phyloP scores from a whole-genome alignment of 2,113 vertebrate genomes.

The Rhabdomys dilectus region DNA sequence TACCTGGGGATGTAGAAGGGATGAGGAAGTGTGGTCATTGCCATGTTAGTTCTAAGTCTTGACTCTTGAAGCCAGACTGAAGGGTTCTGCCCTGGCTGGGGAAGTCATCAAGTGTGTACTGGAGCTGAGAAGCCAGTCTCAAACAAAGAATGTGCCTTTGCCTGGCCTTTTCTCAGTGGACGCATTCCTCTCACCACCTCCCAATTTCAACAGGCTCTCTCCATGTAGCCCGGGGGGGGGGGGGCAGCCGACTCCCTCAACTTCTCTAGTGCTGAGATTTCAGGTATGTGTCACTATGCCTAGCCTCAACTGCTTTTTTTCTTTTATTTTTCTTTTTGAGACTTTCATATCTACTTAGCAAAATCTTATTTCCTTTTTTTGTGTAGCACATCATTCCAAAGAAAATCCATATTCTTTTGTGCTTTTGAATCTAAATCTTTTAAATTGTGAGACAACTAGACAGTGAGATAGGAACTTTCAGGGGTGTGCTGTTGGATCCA shows the following conservation, averaged over 20 bases:
- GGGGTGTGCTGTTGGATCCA: no score
- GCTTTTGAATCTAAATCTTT: not conserved
- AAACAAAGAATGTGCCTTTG: not conserved
- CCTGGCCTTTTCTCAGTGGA: not conserved
- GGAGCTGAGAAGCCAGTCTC: not conserved
- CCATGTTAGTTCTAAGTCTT: not conserved
- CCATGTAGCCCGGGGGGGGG: not conserved
- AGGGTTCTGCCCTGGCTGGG: not conserved
- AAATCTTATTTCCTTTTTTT: slow-evolving; percentile 2
- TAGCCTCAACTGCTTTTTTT: not conserved
- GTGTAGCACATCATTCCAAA: not conserved
- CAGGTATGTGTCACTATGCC: not conserved
- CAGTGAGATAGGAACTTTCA: not conserved
- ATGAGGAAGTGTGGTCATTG: no score
- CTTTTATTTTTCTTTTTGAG: not conserved
- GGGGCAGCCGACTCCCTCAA: not conserved
- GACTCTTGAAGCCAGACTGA: not conserved
- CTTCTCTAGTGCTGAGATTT: not conserved
- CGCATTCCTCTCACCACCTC: not conserved
- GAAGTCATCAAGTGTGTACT: not conserved
- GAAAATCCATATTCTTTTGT: not conserved
- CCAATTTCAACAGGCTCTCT: not conserved
- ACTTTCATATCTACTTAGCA: not conserved
- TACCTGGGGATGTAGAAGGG: not conserved
- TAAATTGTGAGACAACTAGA: not conserved